phyloP scores from a whole-genome alignment of 30 jellyfish, hydroid and myxozoan species.

The Aurelia coerulea region DNA sequence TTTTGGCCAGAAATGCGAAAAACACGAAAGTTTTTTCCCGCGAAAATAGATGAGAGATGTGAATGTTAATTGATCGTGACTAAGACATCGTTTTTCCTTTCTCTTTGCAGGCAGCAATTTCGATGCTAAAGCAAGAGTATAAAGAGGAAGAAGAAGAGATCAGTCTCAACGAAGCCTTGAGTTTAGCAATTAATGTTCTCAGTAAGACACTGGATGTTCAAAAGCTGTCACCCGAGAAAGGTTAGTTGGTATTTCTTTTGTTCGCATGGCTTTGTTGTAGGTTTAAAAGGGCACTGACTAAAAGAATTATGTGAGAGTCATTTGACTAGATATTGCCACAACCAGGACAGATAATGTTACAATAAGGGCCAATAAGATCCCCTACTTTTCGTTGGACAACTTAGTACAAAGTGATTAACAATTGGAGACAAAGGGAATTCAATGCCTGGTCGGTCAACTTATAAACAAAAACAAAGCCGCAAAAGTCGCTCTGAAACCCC shows the following conservation, averaged over 20 bases:
- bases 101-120: conserved; percentile 92
- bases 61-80: background rate
- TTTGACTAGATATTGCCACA: too few relatives aligned
- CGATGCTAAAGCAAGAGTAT: conserved; percentile 95
- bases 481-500: too few relatives aligned
- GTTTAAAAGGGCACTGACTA: background rate
- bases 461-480: too few relatives aligned
- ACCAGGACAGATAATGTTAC: too few relatives aligned
- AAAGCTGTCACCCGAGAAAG: conserved; percentile 93
- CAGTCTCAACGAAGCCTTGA: conserved; percentile 83
- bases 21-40: too few relatives aligned
- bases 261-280: background rate
- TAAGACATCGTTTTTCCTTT: background rate
- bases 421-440: too few relatives aligned
- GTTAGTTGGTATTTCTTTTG: conserved; percentile 25
- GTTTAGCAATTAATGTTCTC: conserved; percentile 91
- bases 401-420: too few relatives aligned
- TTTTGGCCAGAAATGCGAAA: too few relatives aligned
- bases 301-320: too few relatives aligned
- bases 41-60: background rate
- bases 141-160: conserved; percentile 97
- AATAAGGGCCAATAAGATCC: too few relatives aligned
- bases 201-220: conserved; percentile 96
- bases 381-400: too few relatives aligned
- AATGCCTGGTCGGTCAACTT: too few relatives aligned